phyloP scores from a whole-genome alignment of 2,797 vertebrate genomes.

The Trachops cirrhosus region DNA sequence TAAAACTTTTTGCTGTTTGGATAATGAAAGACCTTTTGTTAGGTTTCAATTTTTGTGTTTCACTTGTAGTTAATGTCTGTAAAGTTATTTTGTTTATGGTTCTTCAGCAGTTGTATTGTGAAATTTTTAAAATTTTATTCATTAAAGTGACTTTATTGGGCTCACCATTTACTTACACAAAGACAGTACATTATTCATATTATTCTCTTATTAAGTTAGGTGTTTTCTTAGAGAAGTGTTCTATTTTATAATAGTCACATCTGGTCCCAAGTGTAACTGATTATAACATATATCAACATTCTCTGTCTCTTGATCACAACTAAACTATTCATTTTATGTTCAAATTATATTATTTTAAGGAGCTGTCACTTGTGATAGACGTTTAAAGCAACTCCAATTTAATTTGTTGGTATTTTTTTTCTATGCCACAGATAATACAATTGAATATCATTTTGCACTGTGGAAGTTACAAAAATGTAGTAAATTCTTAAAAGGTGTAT shows the following conservation, averaged over 20 bases:
- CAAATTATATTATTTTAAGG: conserved; percentile 30
- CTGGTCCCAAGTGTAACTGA: not conserved
- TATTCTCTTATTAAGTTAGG: not conserved
- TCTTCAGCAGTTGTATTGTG: not conserved
- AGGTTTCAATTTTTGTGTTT: conserved; percentile 38
- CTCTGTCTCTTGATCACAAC: not conserved
- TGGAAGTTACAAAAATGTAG: not conserved
- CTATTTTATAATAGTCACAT: not conserved
- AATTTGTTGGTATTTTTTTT: conserved; percentile 47
- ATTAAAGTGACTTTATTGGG: conserved; percentile 30
- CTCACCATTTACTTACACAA: not conserved
- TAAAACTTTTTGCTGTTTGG: conserved; percentile 37
- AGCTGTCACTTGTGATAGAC: conserved; percentile 5
- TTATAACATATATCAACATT: not conserved
- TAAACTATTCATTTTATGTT: conserved; percentile 40
- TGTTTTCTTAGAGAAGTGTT: not conserved
- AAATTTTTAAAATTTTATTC: conserved; percentile 23
- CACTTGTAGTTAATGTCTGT: not conserved
- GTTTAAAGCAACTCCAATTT: not conserved
- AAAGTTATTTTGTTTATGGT: conserved; percentile 8
- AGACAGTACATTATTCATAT: not conserved
- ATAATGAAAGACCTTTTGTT: not conserved
- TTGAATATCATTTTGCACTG: not conserved
- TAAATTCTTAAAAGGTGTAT: not conserved
- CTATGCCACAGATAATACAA: not conserved